phyloP scores from a whole-genome alignment of 1,140 invertebrate genomes.

The Phymorhynchus buccinoides region DNA sequence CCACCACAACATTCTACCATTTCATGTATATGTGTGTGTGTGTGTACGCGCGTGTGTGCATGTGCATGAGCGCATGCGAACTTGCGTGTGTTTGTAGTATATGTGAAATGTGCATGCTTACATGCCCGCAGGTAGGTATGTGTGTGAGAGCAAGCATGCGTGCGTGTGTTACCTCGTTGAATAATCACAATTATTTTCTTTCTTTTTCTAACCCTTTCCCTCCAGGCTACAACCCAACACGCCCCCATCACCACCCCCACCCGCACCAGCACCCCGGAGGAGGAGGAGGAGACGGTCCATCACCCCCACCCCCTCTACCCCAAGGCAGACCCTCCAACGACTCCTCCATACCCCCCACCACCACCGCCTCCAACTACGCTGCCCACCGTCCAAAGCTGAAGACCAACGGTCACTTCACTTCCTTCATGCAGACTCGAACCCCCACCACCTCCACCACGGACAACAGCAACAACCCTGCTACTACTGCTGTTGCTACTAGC shows the following conservation, averaged over 20 bases:
- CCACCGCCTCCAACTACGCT: slow-evolving; percentile 41
- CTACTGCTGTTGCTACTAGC: not conserved
- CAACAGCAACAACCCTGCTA: not conserved
- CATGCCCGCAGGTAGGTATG: too few relatives aligned
- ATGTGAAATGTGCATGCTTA: too few relatives aligned
- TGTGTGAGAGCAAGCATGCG: too few relatives aligned
- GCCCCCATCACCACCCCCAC: not conserved
- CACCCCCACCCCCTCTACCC: not conserved
- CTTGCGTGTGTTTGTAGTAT: not conserved
- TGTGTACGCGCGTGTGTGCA: not conserved
- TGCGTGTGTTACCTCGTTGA: too few relatives aligned
- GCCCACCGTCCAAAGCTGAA: slow-evolving; percentile 76
- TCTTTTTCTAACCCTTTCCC: too few relatives aligned
- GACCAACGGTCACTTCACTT: slow-evolving; percentile 80
- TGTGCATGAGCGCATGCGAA: not conserved
- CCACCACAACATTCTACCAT: not conserved
- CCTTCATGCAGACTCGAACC: slow-evolving; percentile 76
- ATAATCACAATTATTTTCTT: too few relatives aligned
- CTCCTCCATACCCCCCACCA: slow-evolving; percentile 27
- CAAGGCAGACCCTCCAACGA: slow-evolving; percentile 34
- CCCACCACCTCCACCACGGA: not conserved
- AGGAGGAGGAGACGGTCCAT: too few relatives aligned
- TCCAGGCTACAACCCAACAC: not conserved
- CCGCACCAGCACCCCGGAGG: not conserved
- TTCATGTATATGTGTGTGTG: not conserved